These are phyloP conservation scores for Theretra japonica DNA, from an alignment of 2,888 invertebrate species.

Conservation along the genomic window DNA sequence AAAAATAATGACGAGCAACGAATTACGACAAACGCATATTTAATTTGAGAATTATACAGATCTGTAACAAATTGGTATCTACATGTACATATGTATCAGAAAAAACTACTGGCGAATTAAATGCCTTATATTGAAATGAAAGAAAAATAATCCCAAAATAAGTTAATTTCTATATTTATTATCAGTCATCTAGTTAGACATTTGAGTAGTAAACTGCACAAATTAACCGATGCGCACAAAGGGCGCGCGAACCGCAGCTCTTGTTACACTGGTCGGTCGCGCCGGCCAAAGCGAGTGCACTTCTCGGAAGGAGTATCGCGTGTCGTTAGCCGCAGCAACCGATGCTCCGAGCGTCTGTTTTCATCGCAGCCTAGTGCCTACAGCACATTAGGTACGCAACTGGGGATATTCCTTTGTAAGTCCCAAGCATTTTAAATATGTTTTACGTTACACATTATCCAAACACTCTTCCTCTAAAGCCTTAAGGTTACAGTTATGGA, in stretches of 20 bases:
- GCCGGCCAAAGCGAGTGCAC: neutral
- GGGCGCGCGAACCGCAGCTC: neutral
- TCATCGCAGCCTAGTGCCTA: neutral
- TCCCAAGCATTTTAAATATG: neutral
- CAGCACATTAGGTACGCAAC: neutral
- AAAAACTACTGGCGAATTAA: too few relatives aligned
- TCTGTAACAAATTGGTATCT: neutral
- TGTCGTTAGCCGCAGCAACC: conserved; percentile 6
- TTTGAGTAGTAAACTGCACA: too few relatives aligned
- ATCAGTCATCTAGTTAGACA: too few relatives aligned
- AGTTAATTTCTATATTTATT: too few relatives aligned
- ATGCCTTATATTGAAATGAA: too few relatives aligned
- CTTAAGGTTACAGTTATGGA: too few relatives aligned
- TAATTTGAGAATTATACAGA: neutral
- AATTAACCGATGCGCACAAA: neutral
- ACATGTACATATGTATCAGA: neutral
- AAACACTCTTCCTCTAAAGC: neutral
- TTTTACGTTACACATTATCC: neutral
- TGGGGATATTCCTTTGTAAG: neutral
- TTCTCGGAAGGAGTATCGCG: conserved; percentile 24
- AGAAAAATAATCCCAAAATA: too few relatives aligned
- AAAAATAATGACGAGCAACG: too few relatives aligned
- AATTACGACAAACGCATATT: too few relatives aligned
- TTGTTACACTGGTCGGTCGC: neutral
- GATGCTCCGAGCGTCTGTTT: neutral